phyloP scores from a whole-genome alignment of 1,140 invertebrate species.

The Ctenoplectra terminalis region DNA sequence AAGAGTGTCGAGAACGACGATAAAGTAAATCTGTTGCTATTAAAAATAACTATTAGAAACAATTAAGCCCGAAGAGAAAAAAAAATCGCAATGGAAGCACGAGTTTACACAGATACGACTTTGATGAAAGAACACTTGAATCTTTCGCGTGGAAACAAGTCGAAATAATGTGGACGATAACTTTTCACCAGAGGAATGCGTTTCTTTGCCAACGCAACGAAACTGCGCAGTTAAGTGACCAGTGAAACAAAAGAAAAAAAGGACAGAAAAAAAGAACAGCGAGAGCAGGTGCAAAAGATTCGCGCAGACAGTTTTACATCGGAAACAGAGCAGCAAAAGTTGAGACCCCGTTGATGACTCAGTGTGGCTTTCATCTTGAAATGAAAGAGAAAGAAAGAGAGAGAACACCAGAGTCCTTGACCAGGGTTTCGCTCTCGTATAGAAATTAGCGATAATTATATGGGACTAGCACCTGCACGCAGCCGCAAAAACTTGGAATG shows the following conservation, averaged over 20 bases:
- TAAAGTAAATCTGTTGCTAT: no score
- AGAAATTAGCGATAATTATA: slow-evolving; percentile 73
- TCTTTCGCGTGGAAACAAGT: not conserved
- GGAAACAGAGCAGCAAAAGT: slow-evolving; percentile 56
- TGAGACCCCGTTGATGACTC: slow-evolving; percentile 56
- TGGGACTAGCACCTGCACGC: slow-evolving; percentile 70
- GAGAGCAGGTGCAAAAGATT: slow-evolving; percentile 57
- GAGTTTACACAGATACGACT: slow-evolving; percentile 8
- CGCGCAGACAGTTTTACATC: slow-evolving; percentile 49
- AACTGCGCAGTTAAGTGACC: slow-evolving; percentile 31
- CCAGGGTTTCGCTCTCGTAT: slow-evolving; percentile 70
- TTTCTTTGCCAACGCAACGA: not conserved
- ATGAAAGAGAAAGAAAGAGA: not conserved
- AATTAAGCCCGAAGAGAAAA: not conserved
- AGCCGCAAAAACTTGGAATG: slow-evolving; percentile 59
- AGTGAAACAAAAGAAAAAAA: not conserved
- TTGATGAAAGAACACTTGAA: not conserved
- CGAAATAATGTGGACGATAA: not conserved
- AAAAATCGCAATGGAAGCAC: not conserved
- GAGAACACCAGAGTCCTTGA: slow-evolving; percentile 62
- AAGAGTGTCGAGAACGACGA: no score
- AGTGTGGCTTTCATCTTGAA: slow-evolving; percentile 50
- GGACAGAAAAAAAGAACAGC: not conserved
- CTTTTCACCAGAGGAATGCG: not conserved
- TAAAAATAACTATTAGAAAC: no score